Evolutionary conservation across 1,140 invertebrate species (phyloP), one percentile per base, ranked within the genome.

Genomic region (Drosophila varians): DNA sequence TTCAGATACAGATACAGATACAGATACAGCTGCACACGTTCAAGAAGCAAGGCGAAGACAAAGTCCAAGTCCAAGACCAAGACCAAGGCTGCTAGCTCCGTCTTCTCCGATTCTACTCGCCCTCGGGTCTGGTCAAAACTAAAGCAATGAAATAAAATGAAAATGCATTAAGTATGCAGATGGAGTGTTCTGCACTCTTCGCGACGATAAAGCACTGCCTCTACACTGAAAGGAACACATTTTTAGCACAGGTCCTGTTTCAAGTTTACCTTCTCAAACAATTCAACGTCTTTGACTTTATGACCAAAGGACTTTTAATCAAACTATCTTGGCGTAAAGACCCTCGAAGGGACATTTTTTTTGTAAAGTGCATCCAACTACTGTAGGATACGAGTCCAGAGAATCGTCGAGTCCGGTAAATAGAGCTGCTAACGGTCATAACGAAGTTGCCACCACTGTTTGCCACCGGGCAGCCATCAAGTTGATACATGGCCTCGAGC

Each of bases 141-240:
- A 69, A 80, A 75, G 80, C 80, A 84, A 84, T 86, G 76, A 80
- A 86, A 86, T 86, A 87, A 86, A 83, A 83, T 83, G 79, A 72
- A 84, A 84, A 86, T 80, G 77, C 77, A 82, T 82, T 82, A 82
- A 77, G 77, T 83, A 82, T 82, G 77, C 77, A 79, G 70, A 79
- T 71, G 54, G 47, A 74, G 71, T 74, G 52, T 40, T 38, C 36
- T 38, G 36, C 36, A 38, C 36, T 16, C 36, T 38, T 16, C 47
- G 38, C 43, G 36, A 74, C 60, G 64, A 74, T 21, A 52, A 42
- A 40, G 36, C 18, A 12, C 28, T 18, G 57, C 26, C 9, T 25
- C 11, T 46, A 38, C 49, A 55, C 28, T 16, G 36, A 2, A 26
- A 6, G 26, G n/a, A 26, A 23, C 9, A 9, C 8, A 28, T 2